Evolutionary conservation across 2,113 vertebrate genomes (phyloP).

Genomic region (Oreochromis niloticus): DNA sequence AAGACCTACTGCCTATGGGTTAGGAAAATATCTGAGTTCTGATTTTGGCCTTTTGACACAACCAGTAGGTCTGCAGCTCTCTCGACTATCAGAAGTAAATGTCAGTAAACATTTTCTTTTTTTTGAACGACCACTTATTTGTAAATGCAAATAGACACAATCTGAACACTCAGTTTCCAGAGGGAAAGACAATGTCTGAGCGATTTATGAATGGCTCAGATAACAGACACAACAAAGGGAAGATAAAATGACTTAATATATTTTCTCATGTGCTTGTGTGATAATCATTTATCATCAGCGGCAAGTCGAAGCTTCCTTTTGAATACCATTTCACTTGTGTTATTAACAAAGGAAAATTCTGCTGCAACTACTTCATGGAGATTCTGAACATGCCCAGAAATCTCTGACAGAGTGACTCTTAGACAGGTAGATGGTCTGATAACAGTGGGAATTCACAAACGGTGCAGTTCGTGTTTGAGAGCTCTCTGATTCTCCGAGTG

Average conservation of each 20-base stretch:
- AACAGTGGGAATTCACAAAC: conserved; percentile 20
- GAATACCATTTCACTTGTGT: background rate
- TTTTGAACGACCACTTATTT: conserved; percentile 24
- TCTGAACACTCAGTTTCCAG: background rate
- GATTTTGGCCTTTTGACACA: background rate
- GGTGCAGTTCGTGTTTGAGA: conserved; percentile 24
- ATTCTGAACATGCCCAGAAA: conserved; percentile 15
- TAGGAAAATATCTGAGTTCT: background rate
- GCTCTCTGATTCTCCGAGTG: conserved; percentile 39
- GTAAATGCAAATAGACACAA: conserved; percentile 36
- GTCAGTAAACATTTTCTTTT: background rate
- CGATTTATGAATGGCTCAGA: conserved; percentile 47
- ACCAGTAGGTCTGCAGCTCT: background rate
- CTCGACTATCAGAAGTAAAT: background rate
- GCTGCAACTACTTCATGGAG: background rate
- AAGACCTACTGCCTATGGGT: background rate
- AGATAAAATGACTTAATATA: conserved; percentile 42
- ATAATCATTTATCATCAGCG: conserved; percentile 23
- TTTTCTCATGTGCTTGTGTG: conserved; percentile 18
- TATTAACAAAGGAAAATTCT: background rate
- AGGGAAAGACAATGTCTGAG: conserved; percentile 9
- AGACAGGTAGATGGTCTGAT: conserved; percentile 17
- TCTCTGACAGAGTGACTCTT: background rate
- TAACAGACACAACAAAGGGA: conserved; percentile 38
- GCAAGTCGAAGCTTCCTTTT: background rate